A percentile compares a stretch with the other conserved stretches of the same genome.
Evolutionary conservation across 2,113 vertebrate genomes (phyloP).

Genomic region (Ceuthmochares aereus): DNA sequence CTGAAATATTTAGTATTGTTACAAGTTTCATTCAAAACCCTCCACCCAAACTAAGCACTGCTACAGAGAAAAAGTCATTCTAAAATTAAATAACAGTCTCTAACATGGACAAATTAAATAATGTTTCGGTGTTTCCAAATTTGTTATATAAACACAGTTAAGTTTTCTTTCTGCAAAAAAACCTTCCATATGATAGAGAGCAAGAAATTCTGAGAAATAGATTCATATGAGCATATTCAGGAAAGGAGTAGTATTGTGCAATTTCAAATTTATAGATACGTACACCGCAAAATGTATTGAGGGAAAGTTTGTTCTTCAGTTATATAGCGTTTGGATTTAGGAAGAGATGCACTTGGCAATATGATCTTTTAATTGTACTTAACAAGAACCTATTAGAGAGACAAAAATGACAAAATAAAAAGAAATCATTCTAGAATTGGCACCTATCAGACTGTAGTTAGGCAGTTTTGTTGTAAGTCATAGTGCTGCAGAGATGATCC

Average conservation of each 20-base stretch:
- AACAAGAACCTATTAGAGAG: background rate
- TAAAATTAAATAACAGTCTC: background rate
- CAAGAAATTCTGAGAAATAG: background rate
- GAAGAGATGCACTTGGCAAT: background rate
- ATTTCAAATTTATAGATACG: background rate
- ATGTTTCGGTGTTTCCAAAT: background rate
- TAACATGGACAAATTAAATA: background rate
- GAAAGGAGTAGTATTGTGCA: background rate
- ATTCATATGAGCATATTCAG: accelerated
- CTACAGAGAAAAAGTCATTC: background rate
- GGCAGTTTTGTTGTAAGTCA: background rate
- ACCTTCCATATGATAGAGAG: background rate
- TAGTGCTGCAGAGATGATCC: background rate
- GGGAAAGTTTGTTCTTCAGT: background rate
- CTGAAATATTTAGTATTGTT: background rate
- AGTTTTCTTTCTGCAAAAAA: background rate
- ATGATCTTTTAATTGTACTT: background rate
- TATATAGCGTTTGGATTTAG: background rate
- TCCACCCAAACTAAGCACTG: background rate
- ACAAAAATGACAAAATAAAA: background rate
- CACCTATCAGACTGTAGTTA: background rate
- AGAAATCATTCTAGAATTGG: background rate
- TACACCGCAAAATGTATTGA: background rate
- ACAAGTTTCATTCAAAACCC: background rate
- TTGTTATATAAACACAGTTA: background rate